Base-by-base conservation (phyloP, 2,888 invertebrate genomes). In the Sinentomon sp. region DNA sequence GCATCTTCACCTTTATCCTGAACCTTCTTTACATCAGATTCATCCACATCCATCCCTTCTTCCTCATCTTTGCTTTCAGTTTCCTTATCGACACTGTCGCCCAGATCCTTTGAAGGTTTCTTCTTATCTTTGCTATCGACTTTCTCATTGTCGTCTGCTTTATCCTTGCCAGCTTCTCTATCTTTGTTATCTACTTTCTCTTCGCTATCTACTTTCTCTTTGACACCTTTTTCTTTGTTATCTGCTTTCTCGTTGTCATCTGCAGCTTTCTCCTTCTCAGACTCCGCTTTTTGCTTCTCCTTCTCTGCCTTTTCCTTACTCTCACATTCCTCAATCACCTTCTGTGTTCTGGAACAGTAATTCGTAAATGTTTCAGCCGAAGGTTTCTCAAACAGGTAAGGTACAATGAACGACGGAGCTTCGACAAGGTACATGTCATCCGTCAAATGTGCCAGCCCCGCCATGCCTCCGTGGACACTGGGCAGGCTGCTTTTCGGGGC, bases 371-470 rank as follows among this genome's bases (percentile, higher is more conserved):
- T 70, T 45, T 71, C 68, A 5, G 70, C 52, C 2, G 82, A 77
- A 7, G 80, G 77, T 50, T 82, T 82, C 51, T 83, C 82, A 53
- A 82, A 82, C 16, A 83, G 77, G 51, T 83, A 83, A 28, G 83
- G 83, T 43, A 83, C 82, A 49, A 83, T 80, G 49, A 83, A 82
- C 16, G 80, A 82, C 5, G 83, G 82, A 18, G 82, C 82, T 53
- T 83, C 82, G 7, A 83, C 72, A 9, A 83, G 80, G 51, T 73
- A 82, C 73, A 82, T 82, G 45, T 83, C 80, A 50, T 83, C 82
- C 14, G 80, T 80, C 17, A 83, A 43, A 40, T 42, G n/a, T n/a
- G n/a, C n/a, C n/a, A n/a, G n/a, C n/a, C n/a, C n/a, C n/a, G n/a
- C n/a, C n/a, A n/a, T n/a, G n/a, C n/a, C n/a, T n/a, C n/a, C n/a